Conservation (phyloP, 2,888 invertebrate genomes). For the Plagodis pulveraria region DNA sequence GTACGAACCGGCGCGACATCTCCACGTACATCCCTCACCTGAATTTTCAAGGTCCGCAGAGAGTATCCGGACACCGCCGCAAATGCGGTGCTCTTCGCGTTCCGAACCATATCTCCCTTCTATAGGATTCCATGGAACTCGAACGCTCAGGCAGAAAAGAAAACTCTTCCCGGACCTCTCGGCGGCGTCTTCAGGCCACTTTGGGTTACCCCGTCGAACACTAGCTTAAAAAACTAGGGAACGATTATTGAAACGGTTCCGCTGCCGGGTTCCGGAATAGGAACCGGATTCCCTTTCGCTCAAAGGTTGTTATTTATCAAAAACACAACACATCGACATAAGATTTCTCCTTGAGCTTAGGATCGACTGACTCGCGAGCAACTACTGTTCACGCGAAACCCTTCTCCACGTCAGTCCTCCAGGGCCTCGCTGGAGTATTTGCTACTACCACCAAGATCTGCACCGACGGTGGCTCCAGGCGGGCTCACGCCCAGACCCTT, state of each 20-base stretch:
- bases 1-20: slow-evolving; percentile 81
- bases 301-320: slow-evolving; percentile 63
- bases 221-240: slow-evolving; percentile 53
- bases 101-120: slow-evolving; percentile 81
- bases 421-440: slow-evolving; percentile 87
- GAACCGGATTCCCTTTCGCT: slow-evolving; percentile 84
- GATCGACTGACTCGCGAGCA: slow-evolving; percentile 85
- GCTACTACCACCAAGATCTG: slow-evolving; percentile 90
- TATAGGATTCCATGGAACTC: slow-evolving; percentile 77
- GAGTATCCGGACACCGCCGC: slow-evolving; percentile 59
- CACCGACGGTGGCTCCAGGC: slow-evolving; percentile 81
- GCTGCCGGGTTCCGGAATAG: slow-evolving; percentile 86
- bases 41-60: slow-evolving; percentile 66
- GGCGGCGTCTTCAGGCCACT: slow-evolving; percentile 84
- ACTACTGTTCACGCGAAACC: slow-evolving; percentile 79
- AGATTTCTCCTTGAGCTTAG: slow-evolving; percentile 83
- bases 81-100: slow-evolving; percentile 60
- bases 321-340: slow-evolving; percentile 62
- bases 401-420: slow-evolving; percentile 86
- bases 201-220: slow-evolving; percentile 65
- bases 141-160: slow-evolving; percentile 77
- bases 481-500: slow-evolving; percentile 73
- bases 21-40: slow-evolving; percentile 61
- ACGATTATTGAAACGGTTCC: slow-evolving; percentile 74
- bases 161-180: slow-evolving; percentile 80